A percentile compares a stretch with the other conserved stretches of the same genome.
Conservation (phyloP, 1,140 invertebrate genomes). For the Neodiprion pinetum region DNA sequence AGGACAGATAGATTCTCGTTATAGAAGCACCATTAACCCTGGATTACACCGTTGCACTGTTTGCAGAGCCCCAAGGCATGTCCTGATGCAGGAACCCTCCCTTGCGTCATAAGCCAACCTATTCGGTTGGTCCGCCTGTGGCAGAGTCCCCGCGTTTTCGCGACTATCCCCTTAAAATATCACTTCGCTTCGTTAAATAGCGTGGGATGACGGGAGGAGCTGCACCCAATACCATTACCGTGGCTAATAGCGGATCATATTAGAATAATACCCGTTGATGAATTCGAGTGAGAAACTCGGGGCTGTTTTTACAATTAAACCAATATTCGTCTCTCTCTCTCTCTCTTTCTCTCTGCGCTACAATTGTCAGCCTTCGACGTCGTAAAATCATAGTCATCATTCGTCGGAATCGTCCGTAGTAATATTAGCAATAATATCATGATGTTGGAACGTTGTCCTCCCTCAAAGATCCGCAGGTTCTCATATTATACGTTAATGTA, state of each 20-base stretch:
- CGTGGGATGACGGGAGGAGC: slow-evolving; percentile 34
- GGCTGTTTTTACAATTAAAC: too few relatives aligned
- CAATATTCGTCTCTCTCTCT: too few relatives aligned
- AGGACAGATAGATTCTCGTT: not conserved
- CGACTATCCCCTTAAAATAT: slow-evolving; percentile 39
- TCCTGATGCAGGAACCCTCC: slow-evolving; percentile 39
- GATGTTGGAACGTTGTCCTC: too few relatives aligned
- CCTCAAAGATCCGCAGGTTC: too few relatives aligned
- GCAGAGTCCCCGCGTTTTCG: too few relatives aligned
- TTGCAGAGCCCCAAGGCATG: slow-evolving; percentile 46
- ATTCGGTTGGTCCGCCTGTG: not conserved
- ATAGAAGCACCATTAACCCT: slow-evolving; percentile 50
- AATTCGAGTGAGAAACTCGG: slow-evolving; percentile 35
- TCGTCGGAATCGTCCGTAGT: too few relatives aligned
- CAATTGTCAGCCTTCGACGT: too few relatives aligned
- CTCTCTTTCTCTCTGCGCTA: too few relatives aligned
- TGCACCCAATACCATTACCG: slow-evolving; percentile 38
- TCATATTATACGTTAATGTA: not conserved
- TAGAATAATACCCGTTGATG: slow-evolving; percentile 54
- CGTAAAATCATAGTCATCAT: too few relatives aligned
- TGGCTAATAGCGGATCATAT: slow-evolving; percentile 43
- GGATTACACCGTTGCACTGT: slow-evolving; percentile 51
- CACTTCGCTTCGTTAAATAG: slow-evolving; percentile 49
- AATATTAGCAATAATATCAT: too few relatives aligned
- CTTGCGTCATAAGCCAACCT: not conserved